These are phyloP conservation scores for Ceyx cyanopectus DNA, from an alignment of 2,113 vertebrate genomes.

Conservation along the genomic window DNA sequence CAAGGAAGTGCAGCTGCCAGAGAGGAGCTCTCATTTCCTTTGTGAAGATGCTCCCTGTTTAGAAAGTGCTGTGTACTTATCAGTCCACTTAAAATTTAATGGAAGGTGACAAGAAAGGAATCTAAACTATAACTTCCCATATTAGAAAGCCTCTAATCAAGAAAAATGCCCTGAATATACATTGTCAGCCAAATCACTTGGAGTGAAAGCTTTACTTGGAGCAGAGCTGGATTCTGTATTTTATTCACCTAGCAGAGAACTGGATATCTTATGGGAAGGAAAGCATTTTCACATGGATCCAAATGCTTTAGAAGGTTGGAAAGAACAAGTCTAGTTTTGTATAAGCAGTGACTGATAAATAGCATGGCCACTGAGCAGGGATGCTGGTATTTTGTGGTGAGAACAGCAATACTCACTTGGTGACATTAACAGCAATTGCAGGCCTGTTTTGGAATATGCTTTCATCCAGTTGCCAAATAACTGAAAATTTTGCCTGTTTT, in stretches of 20 bases:
- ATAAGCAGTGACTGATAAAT: background rate
- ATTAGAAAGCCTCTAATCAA: background rate
- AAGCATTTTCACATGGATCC: background rate
- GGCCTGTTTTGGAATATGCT: slow-evolving; percentile 9
- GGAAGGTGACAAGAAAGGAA: background rate
- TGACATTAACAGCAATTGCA: slow-evolving; percentile 32
- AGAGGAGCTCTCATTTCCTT: background rate
- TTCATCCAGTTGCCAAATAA: slow-evolving; percentile 68
- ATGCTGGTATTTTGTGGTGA: background rate
- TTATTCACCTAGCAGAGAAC: background rate
- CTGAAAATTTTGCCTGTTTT: slow-evolving; percentile 44
- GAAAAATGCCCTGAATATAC: background rate
- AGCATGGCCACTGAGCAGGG: background rate
- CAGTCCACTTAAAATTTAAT: background rate
- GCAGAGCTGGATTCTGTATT: background rate
- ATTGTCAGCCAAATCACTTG: background rate
- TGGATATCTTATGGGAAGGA: background rate
- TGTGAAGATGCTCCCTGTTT: background rate
- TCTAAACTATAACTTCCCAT: background rate
- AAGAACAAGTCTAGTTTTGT: background rate
- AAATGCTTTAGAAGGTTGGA: background rate
- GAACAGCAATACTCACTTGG: slow-evolving; percentile 46
- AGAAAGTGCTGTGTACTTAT: background rate
- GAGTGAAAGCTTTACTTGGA: background rate
- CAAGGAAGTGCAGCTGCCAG: background rate